Conservation (phyloP, 2,113 vertebrate genomes). For the Riparia riparia region DNA sequence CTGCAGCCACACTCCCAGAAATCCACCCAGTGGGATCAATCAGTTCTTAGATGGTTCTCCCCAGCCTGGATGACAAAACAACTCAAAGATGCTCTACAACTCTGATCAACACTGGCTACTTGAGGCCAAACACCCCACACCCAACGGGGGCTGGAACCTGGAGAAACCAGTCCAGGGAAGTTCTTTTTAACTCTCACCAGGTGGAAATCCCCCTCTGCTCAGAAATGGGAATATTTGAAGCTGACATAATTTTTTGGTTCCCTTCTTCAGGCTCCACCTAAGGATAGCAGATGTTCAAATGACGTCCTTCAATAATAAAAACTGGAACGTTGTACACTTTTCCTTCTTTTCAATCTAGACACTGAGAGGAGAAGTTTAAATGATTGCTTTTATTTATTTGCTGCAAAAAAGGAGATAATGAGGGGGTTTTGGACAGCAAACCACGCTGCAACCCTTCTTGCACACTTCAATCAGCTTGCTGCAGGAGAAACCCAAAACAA, state of each 20-base stretch:
- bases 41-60: neutral
- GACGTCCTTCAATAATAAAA: neutral
- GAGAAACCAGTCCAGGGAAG: neutral
- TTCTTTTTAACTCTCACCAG: neutral
- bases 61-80: neutral
- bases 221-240: neutral
- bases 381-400: neutral
- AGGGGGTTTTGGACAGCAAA: neutral
- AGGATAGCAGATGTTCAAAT: neutral
- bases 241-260: neutral
- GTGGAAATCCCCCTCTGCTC: neutral
- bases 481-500: neutral
- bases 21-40: neutral
- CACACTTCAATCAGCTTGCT: neutral
- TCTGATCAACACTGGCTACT: neutral
- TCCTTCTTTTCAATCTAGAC: neutral
- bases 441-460: neutral
- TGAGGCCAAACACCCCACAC: neutral
- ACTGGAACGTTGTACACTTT: neutral
- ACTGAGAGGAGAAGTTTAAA: neutral
- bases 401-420: neutral
- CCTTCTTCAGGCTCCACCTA: neutral
- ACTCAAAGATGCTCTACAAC: neutral
- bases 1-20: neutral
- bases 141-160: accelerated